Conservation (phyloP, 1,140 invertebrate genomes). For the Pseudomyrmex pallidus region DNA sequence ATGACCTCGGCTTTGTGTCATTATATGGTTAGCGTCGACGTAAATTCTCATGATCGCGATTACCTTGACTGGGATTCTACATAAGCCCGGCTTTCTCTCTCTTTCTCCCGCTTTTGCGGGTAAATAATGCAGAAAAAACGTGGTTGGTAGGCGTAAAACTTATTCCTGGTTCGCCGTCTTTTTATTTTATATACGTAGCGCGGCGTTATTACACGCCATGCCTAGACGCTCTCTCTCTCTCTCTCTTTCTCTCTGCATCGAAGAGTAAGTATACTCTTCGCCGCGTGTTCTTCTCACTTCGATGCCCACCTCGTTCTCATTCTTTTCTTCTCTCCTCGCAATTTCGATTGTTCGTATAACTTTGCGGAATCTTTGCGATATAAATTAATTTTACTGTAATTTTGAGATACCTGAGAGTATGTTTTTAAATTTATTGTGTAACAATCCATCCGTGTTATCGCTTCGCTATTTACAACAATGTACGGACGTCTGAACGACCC, state of each 20-base stretch:
- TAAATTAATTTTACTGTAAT: too few species aligned
- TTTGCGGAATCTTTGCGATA: too few species aligned
- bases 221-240: neutral
- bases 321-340: too few species aligned
- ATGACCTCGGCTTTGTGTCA: conserved; percentile 38
- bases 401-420: too few species aligned
- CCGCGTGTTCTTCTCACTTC: conserved; percentile 5
- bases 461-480: too few species aligned
- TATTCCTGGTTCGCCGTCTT: conserved; percentile 51
- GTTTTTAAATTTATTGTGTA: too few species aligned
- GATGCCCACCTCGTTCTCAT: neutral
- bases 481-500: too few species aligned
- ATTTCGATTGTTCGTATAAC: too few species aligned
- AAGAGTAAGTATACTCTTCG: conserved; percentile 26
- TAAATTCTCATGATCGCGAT: conserved; percentile 46
- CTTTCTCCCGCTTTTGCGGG: conserved; percentile 27
- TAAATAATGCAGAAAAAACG: conserved; percentile 51
- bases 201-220: conserved; percentile 1
- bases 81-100: conserved; percentile 15
- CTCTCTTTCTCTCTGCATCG: neutral
- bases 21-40: conserved; percentile 37
- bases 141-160: conserved; percentile 45
- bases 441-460: too few species aligned
- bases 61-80: conserved; percentile 47
- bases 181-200: conserved; percentile 25